Base-by-base conservation (phyloP, 1,140 invertebrate species). In the Neocloeon triangulifer region DNA sequence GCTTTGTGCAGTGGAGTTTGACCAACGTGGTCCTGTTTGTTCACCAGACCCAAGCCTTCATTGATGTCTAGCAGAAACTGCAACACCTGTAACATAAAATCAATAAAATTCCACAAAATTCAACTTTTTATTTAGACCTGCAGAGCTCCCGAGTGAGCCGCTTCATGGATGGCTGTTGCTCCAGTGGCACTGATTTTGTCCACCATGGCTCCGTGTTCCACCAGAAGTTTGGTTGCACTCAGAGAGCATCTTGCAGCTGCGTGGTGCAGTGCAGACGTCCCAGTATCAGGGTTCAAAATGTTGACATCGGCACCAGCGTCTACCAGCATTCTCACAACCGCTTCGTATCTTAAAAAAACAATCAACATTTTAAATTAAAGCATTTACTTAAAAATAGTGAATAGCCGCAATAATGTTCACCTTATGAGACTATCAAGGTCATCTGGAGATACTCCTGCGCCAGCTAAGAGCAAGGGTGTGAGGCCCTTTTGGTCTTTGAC, bases 151-250 rank as follows among this genome's bases (percentile, higher is more conserved):
- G 5, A 5, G 5, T 5, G 8, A 20, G 58, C 56, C 17, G 51
- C 56, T 36, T 52, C 44, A 37, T 61, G 58, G 32, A 61, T 39
- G 15, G 56, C 52, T 12, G 59, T 58, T 17, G 52, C 43, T 6
- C 48, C 43, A 23, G 52, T 48, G 16, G 44, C 41, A 39, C 59
- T 58, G 25, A 52, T 44, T n/a, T 50, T 50, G 39, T 50, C 38
- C 16, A 56, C 52, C n/a, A 41, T 47, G 15, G 56, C 55, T 18
- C 57, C 55, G 16, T 52, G 46, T 3, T 45, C 36, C 12, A 64
- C 33, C 9, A 61, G 42, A 19, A 42, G 43, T 27, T 51, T 44
- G 5, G 54, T 49, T 36, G 55, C 55, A 8, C 48, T 47, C 2
- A 46, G 37, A 21, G 57, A 55, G 5, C 53, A 50, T 9, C 41